Base-by-base conservation (phyloP, 2,888 invertebrate species). In the Napeogenes inachia region DNA sequence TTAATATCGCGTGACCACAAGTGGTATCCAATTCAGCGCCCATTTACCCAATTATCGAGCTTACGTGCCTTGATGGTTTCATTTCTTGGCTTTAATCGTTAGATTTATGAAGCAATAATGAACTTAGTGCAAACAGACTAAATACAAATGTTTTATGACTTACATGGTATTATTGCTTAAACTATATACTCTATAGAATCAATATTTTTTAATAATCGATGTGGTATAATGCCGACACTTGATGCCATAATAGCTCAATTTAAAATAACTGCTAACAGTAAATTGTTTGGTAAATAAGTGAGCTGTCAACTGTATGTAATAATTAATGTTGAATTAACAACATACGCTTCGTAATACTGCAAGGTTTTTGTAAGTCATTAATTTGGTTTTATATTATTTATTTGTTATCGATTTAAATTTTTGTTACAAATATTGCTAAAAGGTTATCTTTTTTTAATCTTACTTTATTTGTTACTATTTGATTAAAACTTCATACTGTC, bases 1-100 rank as follows among this genome's bases (percentile, higher is more conserved):
- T 54, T 59, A 45, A 47, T 61, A 59, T 87, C 82, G 87, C 87
- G 87, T 87, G 87, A 86, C 86, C 74, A 67, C 75, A 78, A 75
- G 66, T 74, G 70, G 75, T 74, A 75, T 80, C 80, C 77, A 81
- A 79, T 81, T 82, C 77, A 74, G 71, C 72, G 72, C 72, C 68
- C 82, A 83, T 84, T 86, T 85, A 85, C 77, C 79, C 83, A 82
- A 84, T 85, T 86, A 86, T 85, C 80, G 81, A 73, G 68, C 78
- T 80, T 78, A 80, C 73, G 71, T 71, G 67, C 68, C 70, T 70
- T 85, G 82, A 86, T 82, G 81, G 81, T 80, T 87, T 83, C 80
- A 86, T 86, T 85, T 75, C 76, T 66, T 68, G 66, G 64, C 75
- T 73, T 75, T 80, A 77, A 79, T 77, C 75, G 54, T 57, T 47